Evolutionary conservation across 2,888 invertebrate species (phyloP).

Genomic region (Sinohyriopsis cumingii): DNA sequence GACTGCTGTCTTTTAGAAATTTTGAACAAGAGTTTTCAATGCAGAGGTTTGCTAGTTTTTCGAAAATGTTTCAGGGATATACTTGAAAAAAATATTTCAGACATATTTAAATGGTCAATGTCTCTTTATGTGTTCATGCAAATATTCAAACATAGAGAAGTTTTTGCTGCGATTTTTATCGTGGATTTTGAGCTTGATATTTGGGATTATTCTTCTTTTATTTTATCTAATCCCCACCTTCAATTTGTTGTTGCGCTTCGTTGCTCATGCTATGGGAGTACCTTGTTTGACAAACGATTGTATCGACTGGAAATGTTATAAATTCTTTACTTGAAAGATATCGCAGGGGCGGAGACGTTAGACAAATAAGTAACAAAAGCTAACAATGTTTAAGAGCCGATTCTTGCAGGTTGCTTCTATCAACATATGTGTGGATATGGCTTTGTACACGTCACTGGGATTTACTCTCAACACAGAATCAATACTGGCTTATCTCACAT

Average conservation of each 20-base stretch:
- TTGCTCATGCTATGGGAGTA: conserved; percentile 44
- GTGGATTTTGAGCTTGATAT: conserved; percentile 49
- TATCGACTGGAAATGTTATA: conserved; percentile 3
- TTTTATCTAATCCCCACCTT: conserved; percentile 63
- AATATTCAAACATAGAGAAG: conserved; percentile 53
- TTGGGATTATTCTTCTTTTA: conserved; percentile 45
- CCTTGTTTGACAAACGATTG: conserved; percentile 1
- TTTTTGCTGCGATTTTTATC: conserved; percentile 54
- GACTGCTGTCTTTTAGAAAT: conserved; percentile 51
- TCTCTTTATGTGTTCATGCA: conserved; percentile 61
- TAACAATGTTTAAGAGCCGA: conserved; percentile 14
- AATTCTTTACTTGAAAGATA: conserved; percentile 16
- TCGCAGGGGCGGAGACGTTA: conserved; percentile 30
- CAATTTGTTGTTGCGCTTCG: conserved; percentile 55
- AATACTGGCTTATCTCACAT: conserved; percentile 57
- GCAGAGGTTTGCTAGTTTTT: conserved; percentile 43
- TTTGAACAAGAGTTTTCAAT: conserved; percentile 35
- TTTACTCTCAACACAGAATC: conserved; percentile 61
- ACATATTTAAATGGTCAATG: conserved; percentile 44
- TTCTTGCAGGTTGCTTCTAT: conserved; percentile 41
- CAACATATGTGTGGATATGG: conserved; percentile 58
- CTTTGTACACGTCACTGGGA: conserved; percentile 64
- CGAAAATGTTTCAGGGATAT: conserved; percentile 56
- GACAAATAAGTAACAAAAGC: conserved; percentile 25
- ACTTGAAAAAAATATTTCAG: conserved; percentile 36